Evolutionary conservation across 2,113 vertebrate species (phyloP).

Genomic region (Empidonax alnorum): DNA sequence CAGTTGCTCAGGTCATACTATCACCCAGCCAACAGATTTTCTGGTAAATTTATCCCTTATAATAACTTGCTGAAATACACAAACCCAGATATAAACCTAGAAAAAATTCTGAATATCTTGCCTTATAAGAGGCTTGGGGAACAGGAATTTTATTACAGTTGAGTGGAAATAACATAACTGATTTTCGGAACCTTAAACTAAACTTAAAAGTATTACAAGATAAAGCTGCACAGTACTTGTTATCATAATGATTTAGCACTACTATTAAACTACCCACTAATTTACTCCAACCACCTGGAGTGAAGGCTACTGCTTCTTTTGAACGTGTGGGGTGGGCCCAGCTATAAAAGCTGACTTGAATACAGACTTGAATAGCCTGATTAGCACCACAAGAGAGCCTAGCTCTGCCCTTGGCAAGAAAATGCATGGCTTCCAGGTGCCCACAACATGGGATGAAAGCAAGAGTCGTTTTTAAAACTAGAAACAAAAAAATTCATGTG

Average conservation of each 20-base stretch:
- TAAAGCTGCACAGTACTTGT: neutral
- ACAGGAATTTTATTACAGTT: neutral
- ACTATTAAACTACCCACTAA: neutral
- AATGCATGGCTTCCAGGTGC: neutral
- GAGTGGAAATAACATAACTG: neutral
- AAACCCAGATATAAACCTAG: neutral
- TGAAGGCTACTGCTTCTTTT: neutral
- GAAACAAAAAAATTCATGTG: neutral
- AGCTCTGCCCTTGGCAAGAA: neutral
- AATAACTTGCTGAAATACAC: neutral
- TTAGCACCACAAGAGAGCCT: neutral
- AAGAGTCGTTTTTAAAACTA: neutral
- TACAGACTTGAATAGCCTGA: neutral
- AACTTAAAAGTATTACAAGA: neutral
- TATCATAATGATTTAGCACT: neutral
- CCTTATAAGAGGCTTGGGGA: neutral
- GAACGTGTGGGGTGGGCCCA: neutral
- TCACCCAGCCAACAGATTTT: neutral
- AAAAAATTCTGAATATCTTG: neutral
- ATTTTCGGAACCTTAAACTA: neutral
- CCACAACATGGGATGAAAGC: neutral
- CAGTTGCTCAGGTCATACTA: neutral
- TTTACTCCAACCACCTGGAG: neutral
- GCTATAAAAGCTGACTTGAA: neutral
- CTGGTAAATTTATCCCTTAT: neutral